Percentiles rank a stretch among this genome's conserved stretches.
Conservation (phyloP, 2,888 invertebrate species). For the Agonum fuliginosum region DNA sequence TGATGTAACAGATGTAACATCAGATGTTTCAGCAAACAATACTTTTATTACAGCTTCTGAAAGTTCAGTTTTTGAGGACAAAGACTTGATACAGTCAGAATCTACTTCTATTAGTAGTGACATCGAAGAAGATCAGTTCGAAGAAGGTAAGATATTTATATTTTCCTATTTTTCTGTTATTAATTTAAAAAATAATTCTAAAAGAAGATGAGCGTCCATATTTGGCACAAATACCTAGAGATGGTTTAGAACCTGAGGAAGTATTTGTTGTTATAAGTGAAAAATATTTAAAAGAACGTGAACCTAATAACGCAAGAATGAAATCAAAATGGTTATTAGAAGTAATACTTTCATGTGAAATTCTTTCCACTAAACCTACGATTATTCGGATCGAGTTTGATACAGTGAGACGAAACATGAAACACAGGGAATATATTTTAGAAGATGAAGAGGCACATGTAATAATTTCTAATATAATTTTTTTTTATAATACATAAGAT, state of each 20-base stretch:
- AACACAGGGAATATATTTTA: slow-evolving; percentile 76
- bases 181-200: background rate
- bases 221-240: slow-evolving; percentile 69
- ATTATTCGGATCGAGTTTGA: slow-evolving; percentile 74
- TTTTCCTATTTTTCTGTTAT: background rate
- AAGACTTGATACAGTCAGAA: slow-evolving; percentile 27
- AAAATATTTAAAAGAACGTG: slow-evolving; percentile 75
- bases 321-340: slow-evolving; percentile 70
- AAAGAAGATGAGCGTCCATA: slow-evolving; percentile 70
- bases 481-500: too few species aligned
- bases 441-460: slow-evolving; percentile 77
- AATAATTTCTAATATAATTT: too few species aligned
- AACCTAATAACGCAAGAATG: slow-evolving; percentile 70
- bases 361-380: slow-evolving; percentile 64
- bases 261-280: slow-evolving; percentile 73
- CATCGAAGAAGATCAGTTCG: slow-evolving; percentile 40
- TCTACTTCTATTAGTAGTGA: slow-evolving; percentile 5
- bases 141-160: slow-evolving; percentile 18
- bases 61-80: slow-evolving; percentile 56
- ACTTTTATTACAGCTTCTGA: slow-evolving; percentile 60
- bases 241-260: slow-evolving; percentile 69
- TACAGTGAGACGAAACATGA: slow-evolving; percentile 76
- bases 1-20: slow-evolving; percentile 25
- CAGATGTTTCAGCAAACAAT: slow-evolving; percentile 49
- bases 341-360: slow-evolving; percentile 66